Evolutionary conservation across 2,888 invertebrate species (phyloP), one percentile per base, ranked within the genome.

Genomic region (Platerodrilus igneus): DNA sequence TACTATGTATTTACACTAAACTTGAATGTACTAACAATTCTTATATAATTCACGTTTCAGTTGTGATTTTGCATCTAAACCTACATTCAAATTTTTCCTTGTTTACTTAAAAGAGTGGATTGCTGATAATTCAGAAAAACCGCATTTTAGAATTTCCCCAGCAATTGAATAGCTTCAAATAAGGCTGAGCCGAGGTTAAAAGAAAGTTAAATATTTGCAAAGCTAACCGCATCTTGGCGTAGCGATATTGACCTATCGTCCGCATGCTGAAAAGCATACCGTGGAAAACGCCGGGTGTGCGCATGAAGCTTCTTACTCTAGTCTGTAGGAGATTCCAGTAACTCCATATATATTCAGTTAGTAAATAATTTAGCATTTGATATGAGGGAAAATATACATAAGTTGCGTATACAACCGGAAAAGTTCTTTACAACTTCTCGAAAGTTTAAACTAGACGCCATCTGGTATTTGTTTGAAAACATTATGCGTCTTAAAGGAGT

Each of bases 341-440:
- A 14, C 20, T 31, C 35, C 17, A 10, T 14, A 19, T 35, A 32
- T 21, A 41, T 31, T 29, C 32, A 26, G 32, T 41, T 33, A 37
- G 37, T 41, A 41, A 41, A 41, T 41, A 41, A 41, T 41, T 41
- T 41, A 37, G 42, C 33, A 37, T 37, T 37, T 34, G 17, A 37
- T 42, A 42, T 37, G 32, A 42, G 34, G 37, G 33, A 42, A n/a
- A 37, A 42, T 42, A 42, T 42, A 37, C 42, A 42, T 42, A 42
- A 37, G 37, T 34, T 37, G 27, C 31, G 19, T 25, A 31, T 37
- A 37, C 36, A 36, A 42, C 33, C 33, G 37, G 42, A 42, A 42
- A 42, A 42, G n/a, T n/a, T n/a, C 29, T 42, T 42, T 25, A 29
- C 33, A 34, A 42, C 42, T 42, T 34, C 26, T 28, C 42, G n/a